Conservation (phyloP, 2,888 invertebrate species). For the Linhomoeus sp. region DNA sequence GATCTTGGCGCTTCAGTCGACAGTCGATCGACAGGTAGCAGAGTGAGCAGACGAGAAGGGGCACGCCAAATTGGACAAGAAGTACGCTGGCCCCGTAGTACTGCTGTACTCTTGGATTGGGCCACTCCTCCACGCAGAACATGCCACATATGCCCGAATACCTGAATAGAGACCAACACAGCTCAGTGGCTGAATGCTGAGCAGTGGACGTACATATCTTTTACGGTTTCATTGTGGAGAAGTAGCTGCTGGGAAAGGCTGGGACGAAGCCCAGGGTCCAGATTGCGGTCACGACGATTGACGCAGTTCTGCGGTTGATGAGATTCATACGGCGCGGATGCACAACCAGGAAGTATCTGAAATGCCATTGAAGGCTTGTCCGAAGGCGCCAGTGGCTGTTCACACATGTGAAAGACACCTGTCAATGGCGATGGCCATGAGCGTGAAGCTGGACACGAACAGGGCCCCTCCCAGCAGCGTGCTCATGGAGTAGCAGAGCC, state of each 20-base stretch:
- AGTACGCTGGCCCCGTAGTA: constrained; percentile 16
- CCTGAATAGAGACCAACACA: too few relatives aligned
- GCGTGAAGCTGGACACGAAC: constrained; percentile 24
- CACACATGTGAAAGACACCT: neutral
- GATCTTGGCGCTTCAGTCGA: neutral
- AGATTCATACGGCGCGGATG: constrained; percentile 13
- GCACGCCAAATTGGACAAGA: constrained; percentile 22
- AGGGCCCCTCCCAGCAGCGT: constrained; percentile 23
- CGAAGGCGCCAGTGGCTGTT: too few relatives aligned
- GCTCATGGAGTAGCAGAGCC: constrained; percentile 20
- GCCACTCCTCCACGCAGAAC: constrained; percentile 25
- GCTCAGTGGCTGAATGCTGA: too few relatives aligned
- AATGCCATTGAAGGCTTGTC: too few relatives aligned
- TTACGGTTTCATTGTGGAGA: constrained; percentile 10
- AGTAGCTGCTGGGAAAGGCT: constrained; percentile 21
- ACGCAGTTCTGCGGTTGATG: constrained; percentile 16
- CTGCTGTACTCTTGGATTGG: constrained; percentile 8
- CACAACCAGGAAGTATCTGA: constrained; percentile 17
- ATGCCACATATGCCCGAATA: constrained; percentile 18
- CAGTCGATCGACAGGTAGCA: constrained; percentile 14
- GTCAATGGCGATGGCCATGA: constrained; percentile 23
- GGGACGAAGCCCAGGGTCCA: constrained; percentile 19
- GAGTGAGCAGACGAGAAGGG: constrained; percentile 18
- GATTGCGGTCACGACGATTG: constrained; percentile 14
- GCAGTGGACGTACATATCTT: neutral